Evolutionary conservation across 2,797 vertebrate species (phyloP), one percentile per base, ranked within the genome.

Genomic region (Eleutherodactylus coqui): DNA sequence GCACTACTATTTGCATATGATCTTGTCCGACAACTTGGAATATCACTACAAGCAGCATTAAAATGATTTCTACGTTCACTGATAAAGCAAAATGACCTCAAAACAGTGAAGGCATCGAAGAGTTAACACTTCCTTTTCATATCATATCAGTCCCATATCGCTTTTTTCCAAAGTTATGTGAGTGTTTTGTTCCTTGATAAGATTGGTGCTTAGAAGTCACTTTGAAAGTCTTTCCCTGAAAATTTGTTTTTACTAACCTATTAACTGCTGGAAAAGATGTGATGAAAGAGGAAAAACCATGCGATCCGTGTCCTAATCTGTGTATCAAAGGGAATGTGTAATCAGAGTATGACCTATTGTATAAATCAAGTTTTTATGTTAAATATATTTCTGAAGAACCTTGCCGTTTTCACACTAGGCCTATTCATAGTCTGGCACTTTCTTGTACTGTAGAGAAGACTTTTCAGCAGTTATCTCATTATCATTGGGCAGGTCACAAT

Each of bases 141-240:
- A 58, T 85, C 82, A 85, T 84, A 87, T 87, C 80, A 70, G 75
- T 27, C 38, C 69, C 10, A 17, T 87, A 87, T 87, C 86, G 81
- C 69, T 69, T 76, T 84, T n/a, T 79, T 81, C 69, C 82, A 87
- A 69, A 87, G 82, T 77, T 64, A 80, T 87, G 70, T 76, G 76
- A 87, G 81, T 87, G 81, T 80, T 84, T 81, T 81, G 34, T 70
- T 76, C 38, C 51, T 85, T 81, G 86, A 87, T 87, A 87, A 84
- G 53, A 80, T 55, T 80, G 53, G 45, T 76, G 72, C 76, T 77
- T 79, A 81, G 82, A 87, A 80, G 86, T 87, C 86, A 87, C 86
- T 81, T 87, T 87, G 69, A 84, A 4, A 87, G 76, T 87, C 86
- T 77, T 87, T 87, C 70, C 82, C 75, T 41, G 58, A 62, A 84